Conservation (phyloP, 2,797 vertebrate genomes). For the Gymnoscopelus microlampas region DNA sequence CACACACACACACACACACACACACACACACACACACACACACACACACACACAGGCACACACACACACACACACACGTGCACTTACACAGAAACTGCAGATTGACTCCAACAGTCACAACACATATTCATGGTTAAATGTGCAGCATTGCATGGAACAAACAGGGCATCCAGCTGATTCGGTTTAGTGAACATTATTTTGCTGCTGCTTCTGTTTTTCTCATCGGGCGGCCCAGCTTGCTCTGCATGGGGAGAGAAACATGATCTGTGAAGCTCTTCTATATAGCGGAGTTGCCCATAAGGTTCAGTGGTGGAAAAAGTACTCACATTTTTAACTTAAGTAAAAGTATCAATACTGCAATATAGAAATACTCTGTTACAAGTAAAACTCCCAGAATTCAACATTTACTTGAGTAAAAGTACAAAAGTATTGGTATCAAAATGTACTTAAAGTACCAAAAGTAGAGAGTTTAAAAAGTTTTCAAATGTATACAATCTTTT, state of each 20-base stretch:
- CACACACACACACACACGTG: background rate
- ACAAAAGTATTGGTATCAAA: too few relatives aligned
- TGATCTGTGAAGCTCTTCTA: conserved; percentile 54
- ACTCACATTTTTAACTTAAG: too few relatives aligned
- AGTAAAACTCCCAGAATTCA: too few relatives aligned
- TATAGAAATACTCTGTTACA: too few relatives aligned
- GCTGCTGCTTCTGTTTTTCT: conserved; percentile 68
- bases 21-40: conserved; percentile 1
- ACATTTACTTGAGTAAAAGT: too few relatives aligned
- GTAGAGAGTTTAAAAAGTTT: too few relatives aligned
- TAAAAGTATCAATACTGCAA: too few relatives aligned
- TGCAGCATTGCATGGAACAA: conserved; percentile 37
- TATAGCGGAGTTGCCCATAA: conserved; percentile 37
- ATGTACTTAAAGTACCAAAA: too few relatives aligned
- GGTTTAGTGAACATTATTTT: conserved; percentile 45
- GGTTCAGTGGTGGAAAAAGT: background rate
- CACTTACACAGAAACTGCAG: conserved; percentile 1
- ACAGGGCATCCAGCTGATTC: conserved; percentile 62
- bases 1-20: background rate
- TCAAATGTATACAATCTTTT: too few relatives aligned
- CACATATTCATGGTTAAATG: conserved; percentile 37
- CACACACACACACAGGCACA: background rate
- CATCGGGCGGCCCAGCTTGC: conserved; percentile 50
- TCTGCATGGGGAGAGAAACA: conserved; percentile 48
- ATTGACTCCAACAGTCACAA: background rate